Evolutionary conservation across 2,113 vertebrate genomes (phyloP).

Genomic region (Amphiprion percula): DNA sequence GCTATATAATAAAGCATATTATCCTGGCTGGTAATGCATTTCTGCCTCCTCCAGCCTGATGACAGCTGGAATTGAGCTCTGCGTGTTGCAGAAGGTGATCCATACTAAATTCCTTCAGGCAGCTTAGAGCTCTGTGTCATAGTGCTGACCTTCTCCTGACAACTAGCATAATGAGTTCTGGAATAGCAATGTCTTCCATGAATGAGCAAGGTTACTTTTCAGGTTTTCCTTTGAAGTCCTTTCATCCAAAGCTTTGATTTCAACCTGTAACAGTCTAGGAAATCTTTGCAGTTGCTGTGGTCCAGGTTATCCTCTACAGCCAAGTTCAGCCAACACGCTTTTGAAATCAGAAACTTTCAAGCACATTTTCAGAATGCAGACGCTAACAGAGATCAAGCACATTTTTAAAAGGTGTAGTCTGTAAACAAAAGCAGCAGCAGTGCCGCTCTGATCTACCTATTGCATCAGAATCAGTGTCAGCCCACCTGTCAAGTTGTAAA

Average conservation of each 20-base stretch:
- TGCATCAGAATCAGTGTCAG: conserved; percentile 14
- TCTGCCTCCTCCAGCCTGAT: conserved; percentile 81
- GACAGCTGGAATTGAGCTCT: conserved; percentile 82
- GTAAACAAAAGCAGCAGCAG: conserved; percentile 4
- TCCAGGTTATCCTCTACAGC: not conserved
- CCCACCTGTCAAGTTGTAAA: conserved; percentile 41
- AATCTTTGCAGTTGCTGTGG: conserved; percentile 10
- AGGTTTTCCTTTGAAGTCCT: conserved; percentile 55
- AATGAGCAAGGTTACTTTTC: conserved; percentile 63
- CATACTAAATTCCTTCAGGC: conserved; percentile 79
- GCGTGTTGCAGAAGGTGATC: conserved; percentile 75
- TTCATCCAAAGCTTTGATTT: conserved; percentile 32
- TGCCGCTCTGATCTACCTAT: conserved; percentile 25
- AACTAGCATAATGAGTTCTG: conserved; percentile 81
- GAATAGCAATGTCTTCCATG: conserved; percentile 69
- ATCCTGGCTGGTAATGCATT: conserved; percentile 81
- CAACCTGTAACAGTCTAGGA: not conserved
- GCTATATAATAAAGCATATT: conserved; percentile 83
- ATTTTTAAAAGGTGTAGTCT: not conserved
- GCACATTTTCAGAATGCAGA: not conserved
- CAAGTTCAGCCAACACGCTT: not conserved
- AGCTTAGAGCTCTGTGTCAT: conserved; percentile 67
- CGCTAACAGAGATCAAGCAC: not conserved
- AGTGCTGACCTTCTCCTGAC: conserved; percentile 80
- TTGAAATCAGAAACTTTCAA: not conserved